A percentile compares a stretch with the other conserved stretches of the same genome.
These are phyloP conservation scores for Augochlora pura DNA, from an alignment of 1,140 invertebrate genomes.

Conservation along the genomic window DNA sequence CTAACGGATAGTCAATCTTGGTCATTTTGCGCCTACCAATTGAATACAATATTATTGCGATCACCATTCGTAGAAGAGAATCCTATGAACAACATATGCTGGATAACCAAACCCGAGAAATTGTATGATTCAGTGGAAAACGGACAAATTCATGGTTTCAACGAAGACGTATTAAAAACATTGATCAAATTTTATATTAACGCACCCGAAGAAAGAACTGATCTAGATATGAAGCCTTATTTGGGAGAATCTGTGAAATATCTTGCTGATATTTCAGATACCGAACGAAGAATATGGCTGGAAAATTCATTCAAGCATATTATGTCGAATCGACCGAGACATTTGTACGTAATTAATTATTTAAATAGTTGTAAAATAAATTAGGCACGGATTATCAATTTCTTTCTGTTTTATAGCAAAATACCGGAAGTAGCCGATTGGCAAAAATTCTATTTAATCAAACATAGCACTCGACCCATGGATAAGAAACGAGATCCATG, in stretches of 20 bases:
- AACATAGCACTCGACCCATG: slow-evolving; percentile 83
- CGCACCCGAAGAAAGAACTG: slow-evolving; percentile 82
- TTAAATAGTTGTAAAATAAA: neutral
- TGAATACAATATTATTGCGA: slow-evolving; percentile 90
- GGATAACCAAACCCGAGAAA: slow-evolving; percentile 85
- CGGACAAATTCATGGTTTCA: slow-evolving; percentile 88
- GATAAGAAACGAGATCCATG: slow-evolving; percentile 86
- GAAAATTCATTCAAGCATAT: slow-evolving; percentile 86
- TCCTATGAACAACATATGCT: slow-evolving; percentile 89
- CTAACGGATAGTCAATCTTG: slow-evolving; percentile 91
- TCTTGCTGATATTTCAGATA: slow-evolving; percentile 85
- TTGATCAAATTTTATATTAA: slow-evolving; percentile 90
- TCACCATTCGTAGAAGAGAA: slow-evolving; percentile 83
- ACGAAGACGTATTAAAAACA: slow-evolving; percentile 88
- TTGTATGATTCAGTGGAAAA: slow-evolving; percentile 89
- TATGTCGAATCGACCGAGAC: slow-evolving; percentile 83
- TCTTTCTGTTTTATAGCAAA: slow-evolving; percentile 67
- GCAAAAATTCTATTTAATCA: slow-evolving; percentile 89
- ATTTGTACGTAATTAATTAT: slow-evolving; percentile 68
- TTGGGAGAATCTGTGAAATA: slow-evolving; percentile 82
- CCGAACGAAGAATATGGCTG: slow-evolving; percentile 85
- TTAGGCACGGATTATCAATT: slow-evolving; percentile 10
- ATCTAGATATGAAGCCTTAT: slow-evolving; percentile 87
- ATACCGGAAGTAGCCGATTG: slow-evolving; percentile 86
- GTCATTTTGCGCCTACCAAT: slow-evolving; percentile 92